Conservation (phyloP, 2,888 invertebrate species). For the Mesochorus sp. region DNA sequence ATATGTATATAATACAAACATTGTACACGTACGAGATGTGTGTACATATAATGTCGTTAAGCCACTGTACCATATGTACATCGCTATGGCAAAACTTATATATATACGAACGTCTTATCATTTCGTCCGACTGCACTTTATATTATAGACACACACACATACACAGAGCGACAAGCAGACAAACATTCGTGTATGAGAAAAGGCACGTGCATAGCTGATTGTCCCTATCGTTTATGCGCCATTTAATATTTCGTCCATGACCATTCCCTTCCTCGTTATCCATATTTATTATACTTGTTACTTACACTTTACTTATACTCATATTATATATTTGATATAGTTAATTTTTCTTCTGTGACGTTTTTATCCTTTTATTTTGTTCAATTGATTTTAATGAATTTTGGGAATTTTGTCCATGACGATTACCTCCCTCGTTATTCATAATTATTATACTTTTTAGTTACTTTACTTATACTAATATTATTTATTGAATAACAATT, state of each 20-base stretch:
- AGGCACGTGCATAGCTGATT: slow-evolving; percentile 45
- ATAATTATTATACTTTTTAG: too few relatives aligned
- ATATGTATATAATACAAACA: slow-evolving; percentile 7
- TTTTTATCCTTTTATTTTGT: too few relatives aligned
- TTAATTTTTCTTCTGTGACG: too few relatives aligned
- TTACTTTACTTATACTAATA: too few relatives aligned
- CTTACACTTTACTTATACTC: too few relatives aligned
- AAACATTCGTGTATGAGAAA: slow-evolving; percentile 2
- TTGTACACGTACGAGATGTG: slow-evolving; percentile 21
- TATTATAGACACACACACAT: background rate
- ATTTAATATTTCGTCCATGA: slow-evolving; percentile 45
- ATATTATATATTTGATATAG: too few relatives aligned
- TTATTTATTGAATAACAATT: too few relatives aligned
- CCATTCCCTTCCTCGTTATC: background rate
- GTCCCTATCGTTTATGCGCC: slow-evolving; percentile 29
- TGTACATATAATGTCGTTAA: slow-evolving; percentile 46
- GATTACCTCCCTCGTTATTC: too few relatives aligned
- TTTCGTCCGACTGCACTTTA: slow-evolving; percentile 25
- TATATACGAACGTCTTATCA: slow-evolving; percentile 22
- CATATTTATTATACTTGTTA: too few relatives aligned
- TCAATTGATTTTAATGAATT: too few relatives aligned
- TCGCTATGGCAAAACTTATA: slow-evolving; percentile 33
- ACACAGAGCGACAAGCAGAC: background rate
- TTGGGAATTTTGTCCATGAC: too few relatives aligned
- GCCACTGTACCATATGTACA: slow-evolving; percentile 46